A percentile compares a stretch with the other conserved stretches of the same genome.
Conservation (phyloP, 1,140 invertebrate genomes). For the Sesamia nonagrioides region DNA sequence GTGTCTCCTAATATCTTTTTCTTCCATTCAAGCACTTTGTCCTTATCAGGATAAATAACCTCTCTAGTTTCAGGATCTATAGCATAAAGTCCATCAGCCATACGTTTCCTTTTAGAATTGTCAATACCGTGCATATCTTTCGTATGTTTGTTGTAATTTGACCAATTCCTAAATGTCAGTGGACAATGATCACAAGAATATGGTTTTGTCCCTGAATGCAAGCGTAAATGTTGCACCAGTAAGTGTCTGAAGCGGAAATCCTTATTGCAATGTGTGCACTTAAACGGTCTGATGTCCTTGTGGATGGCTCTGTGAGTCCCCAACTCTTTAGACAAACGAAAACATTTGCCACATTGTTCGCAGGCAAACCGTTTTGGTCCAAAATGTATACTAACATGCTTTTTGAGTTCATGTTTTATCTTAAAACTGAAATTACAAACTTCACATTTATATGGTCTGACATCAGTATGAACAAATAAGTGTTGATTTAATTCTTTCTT, state of each 20-base stretch:
- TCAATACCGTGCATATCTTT: not conserved
- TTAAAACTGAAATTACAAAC: not conserved
- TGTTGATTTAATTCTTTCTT: not conserved
- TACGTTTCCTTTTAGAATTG: not conserved
- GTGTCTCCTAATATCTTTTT: not conserved
- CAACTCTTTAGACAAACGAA: not conserved
- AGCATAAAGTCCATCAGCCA: not conserved
- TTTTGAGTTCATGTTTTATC: not conserved
- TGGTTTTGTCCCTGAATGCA: not conserved
- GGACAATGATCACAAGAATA: not conserved
- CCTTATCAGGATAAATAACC: not conserved
- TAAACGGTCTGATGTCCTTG: not conserved
- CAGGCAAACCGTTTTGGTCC: not conserved
- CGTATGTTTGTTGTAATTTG: slow-evolving; percentile 7
- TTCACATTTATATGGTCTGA: not conserved
- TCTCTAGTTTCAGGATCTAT: not conserved
- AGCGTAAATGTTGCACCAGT: not conserved
- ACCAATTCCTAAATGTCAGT: not conserved
- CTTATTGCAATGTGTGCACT: not conserved
- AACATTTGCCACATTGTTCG: not conserved
- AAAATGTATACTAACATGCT: not conserved
- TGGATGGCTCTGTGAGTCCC: not conserved
- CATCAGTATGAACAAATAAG: not conserved
- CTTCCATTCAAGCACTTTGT: not conserved
- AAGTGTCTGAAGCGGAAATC: not conserved